phyloP scores from a whole-genome alignment of 2,113 vertebrate genomes.

The Leuciscus idus region DNA sequence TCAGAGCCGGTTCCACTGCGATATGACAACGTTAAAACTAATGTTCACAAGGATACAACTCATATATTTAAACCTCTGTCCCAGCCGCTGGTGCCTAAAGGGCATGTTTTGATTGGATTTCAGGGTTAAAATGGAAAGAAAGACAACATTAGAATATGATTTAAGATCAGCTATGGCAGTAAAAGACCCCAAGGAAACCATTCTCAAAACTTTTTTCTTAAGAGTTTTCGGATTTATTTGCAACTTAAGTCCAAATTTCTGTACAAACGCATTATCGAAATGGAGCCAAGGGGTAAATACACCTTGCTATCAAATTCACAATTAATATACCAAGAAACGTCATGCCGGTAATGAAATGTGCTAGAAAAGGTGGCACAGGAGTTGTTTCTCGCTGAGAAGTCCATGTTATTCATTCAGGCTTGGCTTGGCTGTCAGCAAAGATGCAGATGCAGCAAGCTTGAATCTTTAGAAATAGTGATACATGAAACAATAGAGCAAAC shows the following conservation, averaged over 20 bases:
- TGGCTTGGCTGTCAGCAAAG: not conserved
- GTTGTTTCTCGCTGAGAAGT: not conserved
- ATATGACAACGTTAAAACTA: conserved; percentile 14
- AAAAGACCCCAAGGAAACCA: conserved; percentile 2
- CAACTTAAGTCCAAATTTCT: not conserved
- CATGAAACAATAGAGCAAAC: not conserved
- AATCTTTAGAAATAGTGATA: not conserved
- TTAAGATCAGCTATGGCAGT: conserved; percentile 5
- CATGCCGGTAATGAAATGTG: not conserved
- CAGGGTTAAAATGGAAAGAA: not conserved
- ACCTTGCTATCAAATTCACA: not conserved
- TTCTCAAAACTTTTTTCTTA: not conserved
- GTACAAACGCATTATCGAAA: not conserved
- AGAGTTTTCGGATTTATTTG: not conserved
- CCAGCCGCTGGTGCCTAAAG: not conserved
- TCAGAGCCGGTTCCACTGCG: not conserved
- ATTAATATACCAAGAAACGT: not conserved
- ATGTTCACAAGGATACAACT: conserved; percentile 8
- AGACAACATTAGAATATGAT: conserved; percentile 2
- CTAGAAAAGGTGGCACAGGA: not conserved
- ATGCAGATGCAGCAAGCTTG: not conserved
- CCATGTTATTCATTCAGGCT: not conserved
- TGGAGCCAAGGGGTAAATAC: not conserved
- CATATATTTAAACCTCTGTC: conserved; percentile 10
- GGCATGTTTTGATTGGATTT: conserved; percentile 24